phyloP scores from a whole-genome alignment of 2,888 invertebrate genomes.

The Tetropium fuscum region DNA sequence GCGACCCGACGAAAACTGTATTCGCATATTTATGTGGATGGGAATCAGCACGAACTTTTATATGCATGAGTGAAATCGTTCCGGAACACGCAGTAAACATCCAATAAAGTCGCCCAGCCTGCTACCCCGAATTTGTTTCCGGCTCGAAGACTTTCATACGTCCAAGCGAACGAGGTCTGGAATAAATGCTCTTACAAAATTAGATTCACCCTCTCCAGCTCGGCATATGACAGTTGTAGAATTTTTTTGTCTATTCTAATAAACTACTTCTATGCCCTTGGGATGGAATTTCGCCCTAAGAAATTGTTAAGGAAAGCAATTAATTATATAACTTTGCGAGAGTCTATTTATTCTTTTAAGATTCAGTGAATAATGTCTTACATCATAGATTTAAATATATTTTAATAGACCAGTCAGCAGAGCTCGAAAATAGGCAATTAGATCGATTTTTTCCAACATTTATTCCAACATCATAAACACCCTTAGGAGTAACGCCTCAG shows the following conservation, averaged over 20 bases:
- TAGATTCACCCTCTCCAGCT: constrained; percentile 30
- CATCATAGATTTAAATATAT: no score
- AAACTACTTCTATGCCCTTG: no score
- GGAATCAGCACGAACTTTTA: constrained; percentile 35
- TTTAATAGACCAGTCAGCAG: no score
- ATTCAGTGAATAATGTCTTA: no score
- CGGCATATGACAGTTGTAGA: neutral
- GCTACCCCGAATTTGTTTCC: constrained; percentile 32
- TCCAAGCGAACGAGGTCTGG: constrained; percentile 8
- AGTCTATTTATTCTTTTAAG: no score
- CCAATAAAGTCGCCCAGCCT: constrained; percentile 34
- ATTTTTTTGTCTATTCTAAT: neutral
- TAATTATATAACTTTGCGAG: no score
- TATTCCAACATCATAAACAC: no score
- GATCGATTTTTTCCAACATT: no score
- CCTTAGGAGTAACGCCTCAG: no score
- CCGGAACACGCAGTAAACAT: constrained; percentile 43
- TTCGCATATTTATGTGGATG: constrained; percentile 20
- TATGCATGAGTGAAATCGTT: constrained; percentile 36
- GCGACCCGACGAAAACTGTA: neutral
- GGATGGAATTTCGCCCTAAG: no score
- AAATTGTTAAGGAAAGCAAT: no score
- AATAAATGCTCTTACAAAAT: constrained; percentile 29
- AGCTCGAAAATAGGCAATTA: no score
- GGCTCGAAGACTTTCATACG: constrained; percentile 17